Conservation (phyloP, 2,888 invertebrate genomes). For the Phyto melanocephala region DNA sequence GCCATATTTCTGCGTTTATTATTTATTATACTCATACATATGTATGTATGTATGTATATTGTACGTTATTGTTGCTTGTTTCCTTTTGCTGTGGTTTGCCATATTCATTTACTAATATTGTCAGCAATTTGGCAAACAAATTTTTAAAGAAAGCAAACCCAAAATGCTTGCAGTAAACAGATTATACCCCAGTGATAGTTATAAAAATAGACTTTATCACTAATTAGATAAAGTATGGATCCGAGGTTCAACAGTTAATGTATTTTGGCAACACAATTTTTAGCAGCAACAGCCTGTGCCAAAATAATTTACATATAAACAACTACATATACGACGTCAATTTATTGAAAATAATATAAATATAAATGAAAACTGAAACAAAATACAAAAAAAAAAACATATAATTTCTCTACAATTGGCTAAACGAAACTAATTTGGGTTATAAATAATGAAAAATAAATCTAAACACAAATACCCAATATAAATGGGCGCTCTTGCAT, state of each 20-base stretch:
- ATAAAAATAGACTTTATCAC: slow-evolving; percentile 60
- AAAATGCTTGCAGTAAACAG: slow-evolving; percentile 16
- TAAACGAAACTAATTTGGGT: neutral
- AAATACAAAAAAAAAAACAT: neutral
- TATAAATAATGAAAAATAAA: too few species aligned
- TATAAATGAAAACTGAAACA: neutral
- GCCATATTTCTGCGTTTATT: too few species aligned
- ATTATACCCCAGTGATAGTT: slow-evolving; percentile 54
- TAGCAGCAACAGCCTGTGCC: neutral
- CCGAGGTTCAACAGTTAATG: slow-evolving; percentile 53
- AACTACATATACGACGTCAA: neutral
- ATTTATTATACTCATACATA: too few species aligned
- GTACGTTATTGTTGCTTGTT: neutral
- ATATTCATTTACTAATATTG: slow-evolving; percentile 70
- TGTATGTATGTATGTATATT: too few species aligned
- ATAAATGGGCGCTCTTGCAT: too few species aligned
- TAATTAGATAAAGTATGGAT: slow-evolving; percentile 58
- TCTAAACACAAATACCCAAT: too few species aligned
- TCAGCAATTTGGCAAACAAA: slow-evolving; percentile 61
- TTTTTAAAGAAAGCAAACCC: neutral
- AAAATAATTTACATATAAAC: slow-evolving; percentile 5
- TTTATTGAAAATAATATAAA: neutral
- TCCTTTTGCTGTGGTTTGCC: slow-evolving; percentile 69
- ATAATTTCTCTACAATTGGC: neutral
- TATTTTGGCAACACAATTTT: slow-evolving; percentile 51